phyloP scores from a whole-genome alignment of 2,113 vertebrate genomes.

The Tonatia bakeri region DNA sequence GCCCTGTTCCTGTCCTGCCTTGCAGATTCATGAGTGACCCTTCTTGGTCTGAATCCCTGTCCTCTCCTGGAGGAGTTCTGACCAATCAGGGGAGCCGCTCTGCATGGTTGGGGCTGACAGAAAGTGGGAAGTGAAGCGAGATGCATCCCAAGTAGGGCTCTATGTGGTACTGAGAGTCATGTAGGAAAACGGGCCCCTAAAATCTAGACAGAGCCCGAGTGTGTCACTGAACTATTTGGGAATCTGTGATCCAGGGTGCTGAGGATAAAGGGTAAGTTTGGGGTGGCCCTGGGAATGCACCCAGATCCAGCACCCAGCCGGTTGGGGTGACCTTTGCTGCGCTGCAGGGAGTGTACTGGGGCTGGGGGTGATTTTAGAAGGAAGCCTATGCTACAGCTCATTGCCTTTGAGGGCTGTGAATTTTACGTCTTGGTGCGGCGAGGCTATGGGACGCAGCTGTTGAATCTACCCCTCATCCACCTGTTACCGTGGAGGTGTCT shows the following conservation, averaged over 20 bases:
- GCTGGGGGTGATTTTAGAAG: not conserved
- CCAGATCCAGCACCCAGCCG: not conserved
- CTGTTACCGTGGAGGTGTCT: not conserved
- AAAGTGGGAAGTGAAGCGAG: not conserved
- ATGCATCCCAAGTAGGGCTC: not conserved
- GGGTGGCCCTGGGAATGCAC: not conserved
- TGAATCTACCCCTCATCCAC: not conserved
- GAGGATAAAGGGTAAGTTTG: not conserved
- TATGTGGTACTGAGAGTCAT: no score
- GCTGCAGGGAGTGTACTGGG: not conserved
- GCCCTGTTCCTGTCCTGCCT: fast-evolving
- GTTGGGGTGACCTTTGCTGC: not conserved
- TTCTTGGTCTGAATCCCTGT: not conserved
- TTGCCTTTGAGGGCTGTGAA: not conserved
- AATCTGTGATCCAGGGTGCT: not conserved
- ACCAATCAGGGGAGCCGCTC: not conserved
- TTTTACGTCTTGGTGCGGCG: not conserved
- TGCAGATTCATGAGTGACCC: no score
- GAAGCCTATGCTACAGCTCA: fast-evolving
- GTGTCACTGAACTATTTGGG: not conserved
- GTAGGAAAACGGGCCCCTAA: not conserved
- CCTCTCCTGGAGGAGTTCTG: not conserved
- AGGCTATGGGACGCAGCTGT: not conserved
- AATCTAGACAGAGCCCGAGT: not conserved
- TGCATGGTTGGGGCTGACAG: not conserved